Evolutionary conservation across 2,888 invertebrate genomes (phyloP).

Genomic region (Xestia xanthographa): DNA sequence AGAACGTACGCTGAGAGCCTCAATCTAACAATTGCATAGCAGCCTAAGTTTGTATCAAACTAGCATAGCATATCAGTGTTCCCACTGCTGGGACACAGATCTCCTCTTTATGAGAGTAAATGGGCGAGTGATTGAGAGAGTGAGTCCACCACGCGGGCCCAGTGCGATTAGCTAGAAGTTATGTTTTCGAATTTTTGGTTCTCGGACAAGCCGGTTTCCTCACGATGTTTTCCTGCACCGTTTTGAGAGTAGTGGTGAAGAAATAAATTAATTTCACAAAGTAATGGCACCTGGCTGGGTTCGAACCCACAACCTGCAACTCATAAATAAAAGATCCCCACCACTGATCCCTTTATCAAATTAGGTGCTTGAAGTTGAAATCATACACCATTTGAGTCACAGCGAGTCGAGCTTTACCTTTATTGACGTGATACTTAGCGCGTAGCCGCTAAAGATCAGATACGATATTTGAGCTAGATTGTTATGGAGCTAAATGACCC

Average conservation of each 20-base stretch:
- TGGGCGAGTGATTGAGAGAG: too few relatives aligned
- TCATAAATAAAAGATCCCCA: background rate
- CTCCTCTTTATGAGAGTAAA: too few relatives aligned
- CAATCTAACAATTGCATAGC: too few relatives aligned
- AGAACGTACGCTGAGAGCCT: too few relatives aligned
- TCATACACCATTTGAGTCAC: background rate
- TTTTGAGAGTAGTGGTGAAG: background rate
- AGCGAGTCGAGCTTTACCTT: background rate
- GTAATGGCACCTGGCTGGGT: background rate
- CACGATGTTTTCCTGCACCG: background rate
- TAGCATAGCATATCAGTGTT: too few relatives aligned
- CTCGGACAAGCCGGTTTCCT: background rate
- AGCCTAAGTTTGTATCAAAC: too few relatives aligned
- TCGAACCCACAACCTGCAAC: background rate
- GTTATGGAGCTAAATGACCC: background rate
- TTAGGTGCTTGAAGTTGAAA: background rate
- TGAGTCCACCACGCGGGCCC: too few relatives aligned
- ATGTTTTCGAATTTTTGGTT: background rate
- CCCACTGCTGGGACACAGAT: too few relatives aligned
- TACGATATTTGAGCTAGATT: background rate
- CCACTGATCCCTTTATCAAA: background rate
- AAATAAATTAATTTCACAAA: background rate
- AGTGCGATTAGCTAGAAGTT: background rate
- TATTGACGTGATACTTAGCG: conserved; percentile 10
- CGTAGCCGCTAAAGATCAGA: conserved; percentile 5